Conservation (phyloP, 2,888 invertebrate species). For the Phymatocera aterrima region DNA sequence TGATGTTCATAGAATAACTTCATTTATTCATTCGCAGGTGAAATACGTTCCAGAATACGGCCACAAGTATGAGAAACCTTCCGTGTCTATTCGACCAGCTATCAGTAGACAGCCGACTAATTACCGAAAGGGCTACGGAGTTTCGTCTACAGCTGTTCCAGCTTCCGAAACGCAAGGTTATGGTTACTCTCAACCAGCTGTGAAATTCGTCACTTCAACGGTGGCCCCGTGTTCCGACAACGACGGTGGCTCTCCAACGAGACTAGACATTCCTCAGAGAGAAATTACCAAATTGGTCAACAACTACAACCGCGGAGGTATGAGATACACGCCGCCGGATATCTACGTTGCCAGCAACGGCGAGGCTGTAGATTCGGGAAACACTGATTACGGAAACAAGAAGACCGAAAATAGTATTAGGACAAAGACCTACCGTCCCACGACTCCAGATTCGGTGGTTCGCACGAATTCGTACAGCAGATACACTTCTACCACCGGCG, state of each 20-base stretch:
- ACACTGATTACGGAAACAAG: constrained; percentile 5
- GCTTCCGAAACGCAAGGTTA: constrained; percentile 50
- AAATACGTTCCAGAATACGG: constrained; percentile 54
- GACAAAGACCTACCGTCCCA: constrained; percentile 54
- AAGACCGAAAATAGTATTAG: constrained; percentile 15
- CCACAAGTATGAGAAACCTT: constrained; percentile 61
- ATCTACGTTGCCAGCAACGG: constrained; percentile 54
- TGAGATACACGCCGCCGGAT: constrained; percentile 62
- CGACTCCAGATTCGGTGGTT: constrained; percentile 47
- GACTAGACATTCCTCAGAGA: constrained; percentile 52
- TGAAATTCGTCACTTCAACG: constrained; percentile 50
- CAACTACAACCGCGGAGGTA: constrained; percentile 62
- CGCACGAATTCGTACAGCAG: not conserved
- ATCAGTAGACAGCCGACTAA: constrained; percentile 53
- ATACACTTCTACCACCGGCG: not conserved
- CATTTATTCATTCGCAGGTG: not conserved
- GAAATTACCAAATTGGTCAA: constrained; percentile 57
- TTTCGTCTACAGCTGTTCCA: constrained; percentile 26
- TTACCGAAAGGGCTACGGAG: constrained; percentile 14
- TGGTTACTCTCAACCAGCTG: constrained; percentile 51
- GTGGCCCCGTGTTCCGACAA: constrained; percentile 48
- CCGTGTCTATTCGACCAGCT: constrained; percentile 50
- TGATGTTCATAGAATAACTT: not conserved
- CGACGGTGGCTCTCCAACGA: constrained; percentile 55
- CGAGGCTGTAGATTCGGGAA: not conserved